Conservation (phyloP, 1,140 invertebrate species). For the Papilio xuthus region DNA sequence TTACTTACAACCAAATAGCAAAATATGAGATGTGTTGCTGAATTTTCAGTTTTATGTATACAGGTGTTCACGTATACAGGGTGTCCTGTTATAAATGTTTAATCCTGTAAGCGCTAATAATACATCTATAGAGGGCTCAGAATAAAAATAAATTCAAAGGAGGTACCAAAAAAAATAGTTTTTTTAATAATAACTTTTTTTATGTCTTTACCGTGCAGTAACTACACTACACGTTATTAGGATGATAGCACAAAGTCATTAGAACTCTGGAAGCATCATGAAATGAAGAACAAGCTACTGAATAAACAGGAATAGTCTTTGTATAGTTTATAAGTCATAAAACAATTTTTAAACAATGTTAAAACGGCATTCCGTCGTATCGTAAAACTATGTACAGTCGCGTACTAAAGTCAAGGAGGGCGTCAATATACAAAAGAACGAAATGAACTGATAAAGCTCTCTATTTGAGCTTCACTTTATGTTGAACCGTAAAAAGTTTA, state of each 20-base stretch:
- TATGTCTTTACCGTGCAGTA: too few species aligned
- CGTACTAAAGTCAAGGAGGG: conserved; percentile 25
- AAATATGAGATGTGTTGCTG: neutral
- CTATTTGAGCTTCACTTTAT: conserved; percentile 58
- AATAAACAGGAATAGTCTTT: neutral
- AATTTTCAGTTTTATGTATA: neutral
- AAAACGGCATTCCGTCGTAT: conserved; percentile 50
- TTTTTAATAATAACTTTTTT: too few species aligned
- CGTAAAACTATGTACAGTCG: conserved; percentile 26
- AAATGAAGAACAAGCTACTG: neutral
- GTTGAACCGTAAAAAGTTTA: conserved; percentile 58
- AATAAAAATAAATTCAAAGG: too few species aligned
- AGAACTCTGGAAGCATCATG: neutral
- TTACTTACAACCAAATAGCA: neutral
- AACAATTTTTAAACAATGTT: conserved; percentile 9
- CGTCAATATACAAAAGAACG: conserved; percentile 65
- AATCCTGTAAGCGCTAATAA: too few species aligned
- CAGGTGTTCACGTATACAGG: too few species aligned
- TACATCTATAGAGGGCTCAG: too few species aligned
- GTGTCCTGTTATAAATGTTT: too few species aligned
- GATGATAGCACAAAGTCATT: neutral
- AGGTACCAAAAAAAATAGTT: too few species aligned
- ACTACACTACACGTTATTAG: too few species aligned
- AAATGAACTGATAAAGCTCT: conserved; percentile 54
- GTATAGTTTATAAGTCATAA: conserved; percentile 15